A percentile compares a stretch with the other conserved stretches of the same genome.
These are phyloP conservation scores for Sebastolobus alascanus DNA, from an alignment of 2,797 vertebrate species.

Conservation along the genomic window DNA sequence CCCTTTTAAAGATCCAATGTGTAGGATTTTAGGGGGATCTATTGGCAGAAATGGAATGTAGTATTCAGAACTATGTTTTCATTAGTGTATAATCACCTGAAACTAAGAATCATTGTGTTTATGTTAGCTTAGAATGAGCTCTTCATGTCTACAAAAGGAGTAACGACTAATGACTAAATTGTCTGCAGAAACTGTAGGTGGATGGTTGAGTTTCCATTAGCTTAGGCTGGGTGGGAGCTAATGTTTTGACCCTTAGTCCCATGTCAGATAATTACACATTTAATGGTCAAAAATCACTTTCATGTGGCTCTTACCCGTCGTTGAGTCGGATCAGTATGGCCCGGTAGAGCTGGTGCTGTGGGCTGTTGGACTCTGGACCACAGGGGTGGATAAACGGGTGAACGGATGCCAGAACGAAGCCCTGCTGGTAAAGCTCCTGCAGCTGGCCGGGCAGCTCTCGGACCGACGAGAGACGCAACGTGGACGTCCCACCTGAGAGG, in stretches of 20 bases:
- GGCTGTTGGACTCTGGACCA: constrained; percentile 87
- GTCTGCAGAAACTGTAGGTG: constrained; percentile 3
- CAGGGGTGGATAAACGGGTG: constrained; percentile 95
- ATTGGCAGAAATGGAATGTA: not conserved
- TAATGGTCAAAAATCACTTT: not conserved
- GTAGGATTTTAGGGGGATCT: not conserved
- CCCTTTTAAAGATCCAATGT: constrained; percentile 12
- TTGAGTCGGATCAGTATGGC: constrained; percentile 94
- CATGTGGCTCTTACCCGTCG: constrained; percentile 86
- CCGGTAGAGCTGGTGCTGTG: constrained; percentile 93
- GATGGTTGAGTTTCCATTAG: constrained; percentile 18
- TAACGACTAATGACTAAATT: not conserved
- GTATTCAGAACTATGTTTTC: not conserved
- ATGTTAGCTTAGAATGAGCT: not conserved
- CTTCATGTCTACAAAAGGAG: not conserved
- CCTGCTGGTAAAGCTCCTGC: constrained; percentile 96
- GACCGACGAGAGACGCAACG: constrained; percentile 92
- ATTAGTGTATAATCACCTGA: not conserved
- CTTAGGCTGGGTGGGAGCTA: not conserved
- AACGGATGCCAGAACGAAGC: constrained; percentile 91
- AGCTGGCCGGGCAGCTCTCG: constrained; percentile 93
- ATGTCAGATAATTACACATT: constrained; percentile 2
- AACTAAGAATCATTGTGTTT: not conserved
- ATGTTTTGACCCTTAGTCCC: not conserved
- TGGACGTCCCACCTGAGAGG: constrained; percentile 88